A percentile compares a stretch with the other conserved stretches of the same genome.
phyloP scores from a whole-genome alignment of 2,797 vertebrate genomes.

The Gobio occitaniae region DNA sequence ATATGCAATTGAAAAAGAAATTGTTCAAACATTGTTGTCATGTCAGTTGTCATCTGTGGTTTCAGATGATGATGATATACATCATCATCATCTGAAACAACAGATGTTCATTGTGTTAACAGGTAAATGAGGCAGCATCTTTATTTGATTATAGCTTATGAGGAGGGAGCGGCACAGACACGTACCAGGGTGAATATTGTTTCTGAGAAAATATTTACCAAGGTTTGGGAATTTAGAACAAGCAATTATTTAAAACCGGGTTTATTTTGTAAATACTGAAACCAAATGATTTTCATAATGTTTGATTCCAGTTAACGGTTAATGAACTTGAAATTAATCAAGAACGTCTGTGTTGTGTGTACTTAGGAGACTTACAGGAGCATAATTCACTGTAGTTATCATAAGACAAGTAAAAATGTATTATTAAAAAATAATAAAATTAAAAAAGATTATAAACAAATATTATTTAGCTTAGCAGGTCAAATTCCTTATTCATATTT shows the following conservation, averaged over 20 bases:
- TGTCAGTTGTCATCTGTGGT: neutral
- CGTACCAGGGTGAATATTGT: neutral
- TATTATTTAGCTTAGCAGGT: no score
- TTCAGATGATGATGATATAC: neutral
- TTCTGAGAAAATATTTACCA: neutral
- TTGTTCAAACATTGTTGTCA: neutral
- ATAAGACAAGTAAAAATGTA: no score
- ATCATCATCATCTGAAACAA: neutral
- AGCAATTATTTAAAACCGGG: neutral
- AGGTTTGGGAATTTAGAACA: neutral
- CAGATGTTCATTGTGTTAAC: neutral
- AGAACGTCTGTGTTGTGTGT: neutral
- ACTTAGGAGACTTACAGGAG: neutral
- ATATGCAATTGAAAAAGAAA: neutral
- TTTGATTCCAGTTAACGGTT: neutral
- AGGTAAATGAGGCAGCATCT: neutral
- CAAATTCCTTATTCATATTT: no score
- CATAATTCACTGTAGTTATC: no score
- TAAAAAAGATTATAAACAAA: no score
- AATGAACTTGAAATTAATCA: neutral
- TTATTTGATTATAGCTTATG: constrained; percentile 1
- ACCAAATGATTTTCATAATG: neutral
- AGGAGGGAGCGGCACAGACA: neutral
- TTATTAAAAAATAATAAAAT: no score
- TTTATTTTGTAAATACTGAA: neutral